A percentile compares a stretch with the other conserved stretches of the same genome.
Evolutionary conservation across 2,113 vertebrate genomes (phyloP).

Genomic region (Notarius quadriscutis): DNA sequence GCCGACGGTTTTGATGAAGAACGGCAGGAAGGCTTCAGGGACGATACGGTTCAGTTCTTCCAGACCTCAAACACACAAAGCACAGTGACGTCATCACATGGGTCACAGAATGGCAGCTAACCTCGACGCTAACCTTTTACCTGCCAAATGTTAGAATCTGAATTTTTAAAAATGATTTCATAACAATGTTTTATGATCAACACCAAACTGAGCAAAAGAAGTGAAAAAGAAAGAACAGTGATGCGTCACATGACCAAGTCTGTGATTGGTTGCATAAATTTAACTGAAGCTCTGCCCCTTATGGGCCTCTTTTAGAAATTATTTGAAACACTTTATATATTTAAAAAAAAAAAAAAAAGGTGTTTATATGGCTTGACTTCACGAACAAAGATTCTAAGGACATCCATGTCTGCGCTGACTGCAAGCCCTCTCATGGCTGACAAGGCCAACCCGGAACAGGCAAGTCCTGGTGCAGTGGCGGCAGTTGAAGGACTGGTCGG

Average conservation of each 20-base stretch:
- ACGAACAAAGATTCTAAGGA: too few species aligned
- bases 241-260: background rate
- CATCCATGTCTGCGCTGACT: too few species aligned
- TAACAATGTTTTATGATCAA: background rate
- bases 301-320: background rate
- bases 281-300: background rate
- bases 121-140: background rate
- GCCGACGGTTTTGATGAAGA: constrained; percentile 85
- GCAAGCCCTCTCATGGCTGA: too few species aligned
- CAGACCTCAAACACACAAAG: constrained; percentile 63
- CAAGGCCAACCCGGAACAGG: too few species aligned
- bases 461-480: too few species aligned
- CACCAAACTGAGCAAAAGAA: background rate
- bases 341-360: too few species aligned
- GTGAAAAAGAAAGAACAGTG: background rate
- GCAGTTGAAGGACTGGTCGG: too few species aligned
- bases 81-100: background rate
- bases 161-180: too few species aligned
- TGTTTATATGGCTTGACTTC: too few species aligned
- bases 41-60: constrained; percentile 86
- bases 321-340: too few species aligned
- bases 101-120: background rate
- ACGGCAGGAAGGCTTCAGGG: constrained; percentile 85
- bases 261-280: background rate
- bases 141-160: background rate